Percentiles rank a stretch among this genome's conserved stretches.
These are phyloP conservation scores for Drosophila pegasa DNA, from an alignment of 2,888 invertebrate genomes.

Conservation along the genomic window DNA sequence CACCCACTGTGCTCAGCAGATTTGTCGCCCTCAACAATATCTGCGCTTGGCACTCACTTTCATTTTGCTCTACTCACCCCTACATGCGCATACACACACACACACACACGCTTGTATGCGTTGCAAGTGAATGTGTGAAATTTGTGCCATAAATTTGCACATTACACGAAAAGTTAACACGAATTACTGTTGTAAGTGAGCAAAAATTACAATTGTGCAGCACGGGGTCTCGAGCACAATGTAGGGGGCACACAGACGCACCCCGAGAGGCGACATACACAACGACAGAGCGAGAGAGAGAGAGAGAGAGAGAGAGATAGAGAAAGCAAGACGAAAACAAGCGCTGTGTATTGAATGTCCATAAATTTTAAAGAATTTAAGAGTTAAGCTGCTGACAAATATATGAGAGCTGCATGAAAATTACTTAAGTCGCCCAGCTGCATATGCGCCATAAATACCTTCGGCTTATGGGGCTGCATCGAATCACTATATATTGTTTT, in stretches of 20 bases:
- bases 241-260: constrained; percentile 11
- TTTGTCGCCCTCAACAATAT: constrained; percentile 10
- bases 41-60: constrained; percentile 16
- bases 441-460: background rate
- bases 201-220: constrained; percentile 72
- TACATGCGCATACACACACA: constrained; percentile 15
- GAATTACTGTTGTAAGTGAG: constrained; percentile 80
- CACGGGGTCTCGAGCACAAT: constrained; percentile 30
- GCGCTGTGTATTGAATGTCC: constrained; percentile 54
- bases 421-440: constrained; percentile 10
- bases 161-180: constrained; percentile 80
- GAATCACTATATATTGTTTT: background rate
- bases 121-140: constrained; percentile 42
- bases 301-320: background rate
- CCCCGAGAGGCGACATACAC: constrained; percentile 1
- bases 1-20: constrained; percentile 3
- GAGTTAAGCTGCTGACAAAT: constrained; percentile 53
- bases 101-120: constrained; percentile 13
- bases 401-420: constrained; percentile 37
- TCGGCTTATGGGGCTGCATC: background rate
- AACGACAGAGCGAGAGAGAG: background rate
- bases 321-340: background rate
- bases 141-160: constrained; percentile 76
- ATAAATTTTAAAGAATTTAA: constrained; percentile 69
- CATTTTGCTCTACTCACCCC: constrained; percentile 7